phyloP scores from a whole-genome alignment of 2,797 vertebrate species.

The Pristis pectinata region DNA sequence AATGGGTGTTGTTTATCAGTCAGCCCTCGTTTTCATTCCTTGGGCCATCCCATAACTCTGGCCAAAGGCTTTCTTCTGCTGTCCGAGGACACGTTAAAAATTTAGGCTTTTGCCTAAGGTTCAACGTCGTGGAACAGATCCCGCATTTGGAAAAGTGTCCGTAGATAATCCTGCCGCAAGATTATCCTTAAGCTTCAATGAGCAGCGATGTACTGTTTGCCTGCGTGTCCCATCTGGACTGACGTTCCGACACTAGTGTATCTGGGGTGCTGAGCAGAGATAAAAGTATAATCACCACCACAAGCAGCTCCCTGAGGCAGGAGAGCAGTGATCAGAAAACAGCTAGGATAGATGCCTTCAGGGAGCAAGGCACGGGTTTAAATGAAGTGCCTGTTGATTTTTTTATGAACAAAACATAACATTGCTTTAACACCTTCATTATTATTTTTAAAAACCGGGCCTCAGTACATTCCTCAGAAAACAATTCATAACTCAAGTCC shows the following conservation, averaged over 20 bases:
- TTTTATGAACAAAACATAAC: too few species aligned
- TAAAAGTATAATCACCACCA: not conserved
- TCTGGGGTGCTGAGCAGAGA: not conserved
- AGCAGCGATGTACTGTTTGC: not conserved
- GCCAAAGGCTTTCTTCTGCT: not conserved
- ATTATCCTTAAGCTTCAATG: not conserved
- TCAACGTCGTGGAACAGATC: not conserved
- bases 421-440: not conserved
- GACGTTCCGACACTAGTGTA: not conserved
- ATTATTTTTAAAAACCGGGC: not conserved
- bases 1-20: not conserved
- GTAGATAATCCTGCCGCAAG: not conserved
- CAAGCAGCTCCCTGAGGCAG: not conserved
- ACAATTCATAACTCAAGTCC: not conserved
- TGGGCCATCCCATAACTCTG: not conserved
- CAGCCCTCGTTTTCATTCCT: not conserved
- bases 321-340: not conserved
- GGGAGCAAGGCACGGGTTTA: not conserved
- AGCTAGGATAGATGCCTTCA: slow-evolving; percentile 16
- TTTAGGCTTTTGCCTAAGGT: not conserved
- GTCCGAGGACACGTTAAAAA: not conserved
- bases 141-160: not conserved
- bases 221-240: not conserved
- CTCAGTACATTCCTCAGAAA: not conserved
- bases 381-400: not conserved